These are phyloP conservation scores for Aldrovandia affinis DNA, from an alignment of 2,797 vertebrate species.

Conservation along the genomic window DNA sequence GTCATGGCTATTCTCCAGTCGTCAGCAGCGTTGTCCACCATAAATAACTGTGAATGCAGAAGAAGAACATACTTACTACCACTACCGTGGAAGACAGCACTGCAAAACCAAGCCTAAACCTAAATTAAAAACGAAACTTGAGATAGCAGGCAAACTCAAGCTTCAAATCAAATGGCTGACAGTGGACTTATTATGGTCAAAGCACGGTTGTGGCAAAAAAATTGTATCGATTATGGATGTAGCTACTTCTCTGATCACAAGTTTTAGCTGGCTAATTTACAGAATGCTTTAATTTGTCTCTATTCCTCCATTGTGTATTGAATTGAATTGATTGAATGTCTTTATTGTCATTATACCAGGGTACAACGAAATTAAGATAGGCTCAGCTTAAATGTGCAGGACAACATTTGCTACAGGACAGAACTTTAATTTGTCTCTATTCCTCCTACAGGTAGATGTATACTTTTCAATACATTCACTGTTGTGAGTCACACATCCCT, in stretches of 20 bases:
- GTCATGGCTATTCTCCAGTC: constrained; percentile 99
- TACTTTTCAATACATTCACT: too few relatives aligned
- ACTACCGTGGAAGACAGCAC: not conserved
- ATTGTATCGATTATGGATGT: not conserved
- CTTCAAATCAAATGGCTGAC: not conserved
- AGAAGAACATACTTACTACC: not conserved
- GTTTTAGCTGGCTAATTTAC: not conserved
- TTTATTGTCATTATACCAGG: too few relatives aligned
- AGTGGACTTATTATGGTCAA: not conserved
- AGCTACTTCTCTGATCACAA: not conserved
- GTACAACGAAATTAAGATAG: too few relatives aligned
- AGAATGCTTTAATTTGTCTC: not conserved
- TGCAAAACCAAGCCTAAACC: too few relatives aligned
- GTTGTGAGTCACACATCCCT: too few relatives aligned
- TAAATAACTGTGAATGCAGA: constrained; percentile 86
- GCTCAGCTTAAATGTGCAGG: too few relatives aligned
- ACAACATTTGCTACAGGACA: too few relatives aligned
- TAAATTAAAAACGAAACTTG: too few relatives aligned
- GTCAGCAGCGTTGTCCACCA: constrained; percentile 99
- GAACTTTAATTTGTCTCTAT: not conserved
- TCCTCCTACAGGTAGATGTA: not conserved
- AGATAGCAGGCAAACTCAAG: not conserved
- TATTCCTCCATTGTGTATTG: too few relatives aligned
- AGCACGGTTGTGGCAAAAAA: not conserved
- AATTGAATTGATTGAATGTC: too few relatives aligned